phyloP scores from a whole-genome alignment of 1,140 invertebrate species.

The Drosophila carrolli region DNA sequence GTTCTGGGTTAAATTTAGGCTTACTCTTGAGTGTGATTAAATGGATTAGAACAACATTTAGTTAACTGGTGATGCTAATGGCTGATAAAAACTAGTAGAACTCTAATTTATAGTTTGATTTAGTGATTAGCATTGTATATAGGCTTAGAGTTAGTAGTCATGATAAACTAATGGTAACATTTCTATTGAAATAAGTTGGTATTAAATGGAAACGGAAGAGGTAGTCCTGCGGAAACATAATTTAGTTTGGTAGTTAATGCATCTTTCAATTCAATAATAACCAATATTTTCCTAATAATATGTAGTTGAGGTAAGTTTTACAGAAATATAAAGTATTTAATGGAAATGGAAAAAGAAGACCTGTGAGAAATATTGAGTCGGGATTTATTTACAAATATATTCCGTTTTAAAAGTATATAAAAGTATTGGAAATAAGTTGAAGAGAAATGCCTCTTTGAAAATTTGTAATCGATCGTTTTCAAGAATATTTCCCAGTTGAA shows the following conservation, averaged over 20 bases:
- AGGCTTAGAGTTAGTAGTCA: constrained; percentile 24
- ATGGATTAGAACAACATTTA: constrained; percentile 56
- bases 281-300: too few species aligned
- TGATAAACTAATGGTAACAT: constrained; percentile 2
- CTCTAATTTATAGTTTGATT: constrained; percentile 24
- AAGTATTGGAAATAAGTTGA: background rate
- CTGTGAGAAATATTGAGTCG: background rate
- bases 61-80: constrained; percentile 45
- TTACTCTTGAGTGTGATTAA: constrained; percentile 33
- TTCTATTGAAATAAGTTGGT: constrained; percentile 12
- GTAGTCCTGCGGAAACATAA: background rate
- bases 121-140: too few species aligned
- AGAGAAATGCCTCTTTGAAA: too few species aligned
- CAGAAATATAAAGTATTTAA: background rate
- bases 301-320: background rate
- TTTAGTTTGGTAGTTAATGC: too few species aligned
- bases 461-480: too few species aligned
- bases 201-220: constrained; percentile 13
- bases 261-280: too few species aligned
- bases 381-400: too few species aligned
- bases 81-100: constrained; percentile 23
- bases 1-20: constrained; percentile 16
- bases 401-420: background rate
- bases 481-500: too few species aligned
- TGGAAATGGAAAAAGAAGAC: background rate